A percentile compares a stretch with the other conserved stretches of the same genome.
phyloP scores from a whole-genome alignment of 2,113 vertebrate species.

The Holacanthus passer region DNA sequence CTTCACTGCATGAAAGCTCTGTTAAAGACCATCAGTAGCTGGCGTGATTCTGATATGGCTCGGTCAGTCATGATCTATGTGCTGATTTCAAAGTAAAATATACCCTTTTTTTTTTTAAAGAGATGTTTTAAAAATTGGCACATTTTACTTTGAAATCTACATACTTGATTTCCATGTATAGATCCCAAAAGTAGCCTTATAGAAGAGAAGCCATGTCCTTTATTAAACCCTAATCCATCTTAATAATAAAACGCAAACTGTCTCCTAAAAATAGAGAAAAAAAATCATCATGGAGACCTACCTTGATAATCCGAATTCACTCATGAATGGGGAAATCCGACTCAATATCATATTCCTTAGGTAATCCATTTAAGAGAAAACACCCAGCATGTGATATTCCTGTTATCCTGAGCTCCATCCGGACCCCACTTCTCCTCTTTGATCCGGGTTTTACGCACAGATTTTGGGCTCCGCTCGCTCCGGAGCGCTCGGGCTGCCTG shows the following conservation, averaged over 20 bases:
- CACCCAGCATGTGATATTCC: conserved; percentile 66
- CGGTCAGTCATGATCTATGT: background rate
- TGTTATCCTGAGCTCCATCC: conserved; percentile 59
- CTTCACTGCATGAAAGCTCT: background rate
- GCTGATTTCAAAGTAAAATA: background rate
- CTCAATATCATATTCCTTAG: conserved; percentile 69
- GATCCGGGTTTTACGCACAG: conserved; percentile 71
- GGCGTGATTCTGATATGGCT: conserved; percentile 12
- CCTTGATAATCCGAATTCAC: conserved; percentile 74
- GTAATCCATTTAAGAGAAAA: conserved; percentile 81
- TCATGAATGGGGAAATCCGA: conserved; percentile 69
- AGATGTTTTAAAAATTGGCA: background rate
- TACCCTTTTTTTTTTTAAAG: no score
- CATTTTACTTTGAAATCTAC: conserved; percentile 9
- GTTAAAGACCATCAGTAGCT: background rate
- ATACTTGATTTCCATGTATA: background rate
- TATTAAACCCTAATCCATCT: background rate
- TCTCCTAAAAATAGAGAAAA: background rate
- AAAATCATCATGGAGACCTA: conserved; percentile 65
- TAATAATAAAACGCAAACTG: background rate
- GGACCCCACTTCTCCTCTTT: conserved; percentile 40
- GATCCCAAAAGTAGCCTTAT: conserved; percentile 16
- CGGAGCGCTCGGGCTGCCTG: conserved; percentile 44
- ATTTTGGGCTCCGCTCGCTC: conserved; percentile 68
- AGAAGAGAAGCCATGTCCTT: background rate